phyloP scores from a whole-genome alignment of 2,113 vertebrate species.

The Hippocampus comes region DNA sequence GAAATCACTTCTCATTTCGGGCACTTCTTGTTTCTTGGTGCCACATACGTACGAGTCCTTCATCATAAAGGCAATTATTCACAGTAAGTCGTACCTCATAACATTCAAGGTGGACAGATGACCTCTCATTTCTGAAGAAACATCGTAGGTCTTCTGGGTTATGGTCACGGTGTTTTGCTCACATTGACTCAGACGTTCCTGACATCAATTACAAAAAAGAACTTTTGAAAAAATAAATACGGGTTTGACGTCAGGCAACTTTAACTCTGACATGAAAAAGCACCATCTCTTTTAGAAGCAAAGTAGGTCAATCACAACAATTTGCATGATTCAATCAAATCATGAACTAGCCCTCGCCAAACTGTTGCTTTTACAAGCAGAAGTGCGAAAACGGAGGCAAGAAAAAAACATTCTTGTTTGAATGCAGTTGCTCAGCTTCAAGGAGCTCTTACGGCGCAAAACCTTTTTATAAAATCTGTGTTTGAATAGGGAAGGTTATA shows the following conservation, averaged over 20 bases:
- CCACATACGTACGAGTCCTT: background rate
- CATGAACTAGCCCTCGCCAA: background rate
- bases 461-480: too few species aligned
- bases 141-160: slow-evolving; percentile 79
- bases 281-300: background rate
- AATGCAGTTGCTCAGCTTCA: background rate
- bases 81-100: slow-evolving; percentile 33
- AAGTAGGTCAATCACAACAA: background rate
- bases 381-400: background rate
- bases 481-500: background rate
- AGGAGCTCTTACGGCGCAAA: background rate
- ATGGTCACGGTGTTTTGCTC: slow-evolving; percentile 74
- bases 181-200: slow-evolving; percentile 86
- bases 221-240: background rate
- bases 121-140: slow-evolving; percentile 73
- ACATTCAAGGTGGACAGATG: slow-evolving; percentile 60
- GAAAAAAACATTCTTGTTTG: background rate
- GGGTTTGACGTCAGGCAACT: background rate
- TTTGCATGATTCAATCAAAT: background rate
- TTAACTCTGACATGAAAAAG: background rate
- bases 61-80: background rate
- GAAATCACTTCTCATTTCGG: background rate
- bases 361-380: background rate
- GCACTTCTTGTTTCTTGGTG: background rate
- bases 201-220: slow-evolving; percentile 12